These are phyloP conservation scores for Ptilonorhynchus violaceus DNA, from an alignment of 2,113 vertebrate species.

Conservation along the genomic window DNA sequence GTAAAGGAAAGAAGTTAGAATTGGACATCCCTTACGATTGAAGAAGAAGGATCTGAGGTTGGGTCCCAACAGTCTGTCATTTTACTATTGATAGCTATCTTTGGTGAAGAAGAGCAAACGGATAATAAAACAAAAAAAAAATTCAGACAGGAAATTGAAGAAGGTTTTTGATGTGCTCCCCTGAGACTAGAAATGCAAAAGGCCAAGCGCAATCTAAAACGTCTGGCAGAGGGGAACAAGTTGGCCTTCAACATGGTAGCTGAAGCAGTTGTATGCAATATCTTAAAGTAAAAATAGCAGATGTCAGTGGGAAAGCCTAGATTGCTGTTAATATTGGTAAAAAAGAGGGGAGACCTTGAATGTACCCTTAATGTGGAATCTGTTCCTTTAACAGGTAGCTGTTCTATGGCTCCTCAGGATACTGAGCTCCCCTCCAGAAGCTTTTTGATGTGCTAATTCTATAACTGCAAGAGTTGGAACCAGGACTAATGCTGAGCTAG, in stretches of 20 bases:
- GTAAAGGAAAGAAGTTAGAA: neutral
- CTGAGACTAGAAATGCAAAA: neutral
- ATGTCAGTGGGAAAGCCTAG: neutral
- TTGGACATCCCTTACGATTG: neutral
- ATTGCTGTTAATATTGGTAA: neutral
- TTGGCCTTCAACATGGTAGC: neutral
- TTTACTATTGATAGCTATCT: neutral
- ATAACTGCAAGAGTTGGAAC: neutral
- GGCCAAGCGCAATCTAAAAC: neutral
- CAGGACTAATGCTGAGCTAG: neutral
- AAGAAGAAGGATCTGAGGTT: neutral
- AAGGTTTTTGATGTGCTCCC: neutral
- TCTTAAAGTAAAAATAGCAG: neutral
- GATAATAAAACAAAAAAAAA: too few species aligned
- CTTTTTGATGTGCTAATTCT: neutral
- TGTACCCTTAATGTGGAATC: neutral
- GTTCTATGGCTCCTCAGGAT: neutral
- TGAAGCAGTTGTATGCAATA: fast-evolving
- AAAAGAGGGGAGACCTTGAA: neutral
- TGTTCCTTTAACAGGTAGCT: neutral
- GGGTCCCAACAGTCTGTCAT: neutral
- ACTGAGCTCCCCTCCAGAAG: neutral
- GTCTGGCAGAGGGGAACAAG: neutral
- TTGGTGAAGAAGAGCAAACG: neutral
- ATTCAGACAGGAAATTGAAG: neutral